These are phyloP conservation scores for Drosophila navojoa DNA, from an alignment of 1,140 invertebrate species.

Conservation along the genomic window DNA sequence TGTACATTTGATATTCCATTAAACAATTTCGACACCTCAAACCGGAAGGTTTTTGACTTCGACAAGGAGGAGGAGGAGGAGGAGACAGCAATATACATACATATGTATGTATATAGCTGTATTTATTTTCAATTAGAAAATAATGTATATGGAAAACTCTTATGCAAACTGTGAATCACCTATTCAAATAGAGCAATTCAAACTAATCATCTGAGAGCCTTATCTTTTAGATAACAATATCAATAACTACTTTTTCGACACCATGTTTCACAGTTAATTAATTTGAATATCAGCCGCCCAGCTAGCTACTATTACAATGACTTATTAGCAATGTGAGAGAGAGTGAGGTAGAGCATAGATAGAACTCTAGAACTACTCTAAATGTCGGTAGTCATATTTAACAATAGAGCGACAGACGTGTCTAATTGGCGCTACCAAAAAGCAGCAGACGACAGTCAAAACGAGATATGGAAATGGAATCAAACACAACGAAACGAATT, in stretches of 20 bases:
- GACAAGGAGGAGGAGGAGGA: no score
- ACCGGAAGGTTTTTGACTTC: no score
- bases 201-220: neutral
- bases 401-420: conserved; percentile 56
- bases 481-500: conserved; percentile 53
- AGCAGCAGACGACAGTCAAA: conserved; percentile 4
- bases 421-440: conserved; percentile 58
- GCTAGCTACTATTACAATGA: neutral
- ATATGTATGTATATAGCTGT: no score
- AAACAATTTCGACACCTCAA: neutral
- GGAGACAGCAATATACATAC: no score
- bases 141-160: no score
- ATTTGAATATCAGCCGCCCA: conserved; percentile 23
- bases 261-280: conserved; percentile 40
- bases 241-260: neutral
- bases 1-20: neutral
- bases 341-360: neutral
- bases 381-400: conserved; percentile 33
- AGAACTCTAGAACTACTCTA: conserved; percentile 5
- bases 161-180: neutral
- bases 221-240: conserved; percentile 5
- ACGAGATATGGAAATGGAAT: conserved; percentile 52
- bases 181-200: neutral
- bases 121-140: no score
- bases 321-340: neutral